Evolutionary conservation across 2,797 vertebrate species (phyloP).

Genomic region (Rhodeus uyekii): DNA sequence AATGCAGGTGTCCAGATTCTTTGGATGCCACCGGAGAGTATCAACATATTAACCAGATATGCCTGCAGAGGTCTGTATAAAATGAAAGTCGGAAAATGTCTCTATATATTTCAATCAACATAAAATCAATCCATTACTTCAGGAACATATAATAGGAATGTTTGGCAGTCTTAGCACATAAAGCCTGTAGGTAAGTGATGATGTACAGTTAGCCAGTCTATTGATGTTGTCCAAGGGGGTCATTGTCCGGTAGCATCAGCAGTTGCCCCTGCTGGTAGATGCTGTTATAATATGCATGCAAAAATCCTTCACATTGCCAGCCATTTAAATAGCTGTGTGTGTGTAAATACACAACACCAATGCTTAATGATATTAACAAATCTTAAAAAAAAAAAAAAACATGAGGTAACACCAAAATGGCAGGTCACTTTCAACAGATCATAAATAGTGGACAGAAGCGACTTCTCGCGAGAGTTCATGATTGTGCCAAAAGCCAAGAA

Average conservation of each 20-base stretch:
- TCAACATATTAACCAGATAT: neutral
- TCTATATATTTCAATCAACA: neutral
- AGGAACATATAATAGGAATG: neutral
- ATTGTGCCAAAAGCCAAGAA: neutral
- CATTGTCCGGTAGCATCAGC: neutral
- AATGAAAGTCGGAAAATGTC: neutral
- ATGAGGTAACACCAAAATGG: neutral
- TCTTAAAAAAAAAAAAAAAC: neutral
- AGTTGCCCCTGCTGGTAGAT: no score
- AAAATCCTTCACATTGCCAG: neutral
- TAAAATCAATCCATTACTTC: neutral
- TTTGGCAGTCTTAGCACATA: neutral
- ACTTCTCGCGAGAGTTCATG: slow-evolving; percentile 1
- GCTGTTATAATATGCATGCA: neutral
- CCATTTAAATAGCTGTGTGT: neutral
- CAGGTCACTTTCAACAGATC: neutral
- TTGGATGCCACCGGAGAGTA: neutral
- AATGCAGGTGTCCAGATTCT: neutral
- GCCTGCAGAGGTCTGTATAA: neutral
- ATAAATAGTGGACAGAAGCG: neutral
- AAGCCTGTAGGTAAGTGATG: neutral
- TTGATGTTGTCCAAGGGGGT: neutral
- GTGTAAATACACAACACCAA: no score
- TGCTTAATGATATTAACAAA: no score
- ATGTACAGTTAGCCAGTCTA: no score